Conservation (phyloP, 2,888 invertebrate genomes). For the Trichacis sp. region DNA sequence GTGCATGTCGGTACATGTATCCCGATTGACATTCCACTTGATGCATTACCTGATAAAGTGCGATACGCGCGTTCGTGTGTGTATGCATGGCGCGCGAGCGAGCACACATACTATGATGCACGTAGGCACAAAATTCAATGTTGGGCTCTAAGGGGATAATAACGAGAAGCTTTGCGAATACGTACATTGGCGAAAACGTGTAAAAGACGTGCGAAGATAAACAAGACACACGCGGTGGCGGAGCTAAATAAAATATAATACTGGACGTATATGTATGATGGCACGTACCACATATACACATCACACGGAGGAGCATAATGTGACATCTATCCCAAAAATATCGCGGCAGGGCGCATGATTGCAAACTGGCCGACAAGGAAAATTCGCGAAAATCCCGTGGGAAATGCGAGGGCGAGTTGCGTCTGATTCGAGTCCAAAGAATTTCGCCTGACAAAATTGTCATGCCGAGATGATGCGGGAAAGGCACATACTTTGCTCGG, state of each 20-base stretch:
- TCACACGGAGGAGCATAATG: conserved; percentile 53
- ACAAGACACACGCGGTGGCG: conserved; percentile 33
- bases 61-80: conserved; percentile 16
- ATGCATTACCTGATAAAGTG: conserved; percentile 11
- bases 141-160: too few relatives aligned
- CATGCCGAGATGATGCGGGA: conserved; percentile 52
- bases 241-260: conserved; percentile 44
- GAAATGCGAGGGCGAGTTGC: too few relatives aligned
- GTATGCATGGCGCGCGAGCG: conserved; percentile 1
- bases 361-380: too few relatives aligned
- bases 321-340: conserved; percentile 65
- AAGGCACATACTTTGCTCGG: conserved; percentile 48
- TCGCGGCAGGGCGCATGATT: too few relatives aligned
- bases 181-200: conserved; percentile 14
- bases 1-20: too few relatives aligned
- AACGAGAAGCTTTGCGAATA: too few relatives aligned
- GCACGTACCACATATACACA: too few relatives aligned
- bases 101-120: not conserved
- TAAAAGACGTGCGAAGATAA: conserved; percentile 42
- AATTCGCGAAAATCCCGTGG: too few relatives aligned
- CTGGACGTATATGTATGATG: too few relatives aligned
- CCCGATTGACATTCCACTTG: conserved; percentile 28
- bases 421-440: too few relatives aligned
- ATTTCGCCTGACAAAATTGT: too few relatives aligned
- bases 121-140: too few relatives aligned